Base-by-base conservation (phyloP, 2,888 invertebrate genomes). In the Dynastes grantii region DNA sequence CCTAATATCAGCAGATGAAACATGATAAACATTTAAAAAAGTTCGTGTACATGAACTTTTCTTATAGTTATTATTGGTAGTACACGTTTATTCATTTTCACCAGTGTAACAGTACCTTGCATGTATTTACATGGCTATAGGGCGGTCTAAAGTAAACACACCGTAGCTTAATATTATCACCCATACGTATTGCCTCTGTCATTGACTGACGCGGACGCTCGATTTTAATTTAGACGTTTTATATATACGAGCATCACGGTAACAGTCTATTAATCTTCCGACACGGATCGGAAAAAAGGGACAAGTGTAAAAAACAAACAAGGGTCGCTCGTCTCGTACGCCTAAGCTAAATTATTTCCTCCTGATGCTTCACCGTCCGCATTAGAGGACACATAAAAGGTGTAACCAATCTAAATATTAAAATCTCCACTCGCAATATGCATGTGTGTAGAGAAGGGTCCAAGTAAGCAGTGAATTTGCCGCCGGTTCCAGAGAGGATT, bases 401-500 rank as follows among this genome's bases (percentile, higher is more conserved):
- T 89, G 89, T 89, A 89, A 89, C 89, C 89, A 89, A 89, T 89
- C 88, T 89, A 88, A 89, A 88, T 88, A 89, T 89, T 89, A 88
- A 88, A 88, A 88, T 85, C 85, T 76, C 78, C 79, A 77, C 80
- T 11, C 45, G 2, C 45, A 2, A 45, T 45, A 45, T 45, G 9
- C 45, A 45, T 8, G 8, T 8, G 45, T 45, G 0, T 0, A 11
- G 8, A 8, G 2, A 2, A 45, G 8, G 32, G 45, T 45, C 8
- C 11, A 11, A 11, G 45, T 45, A 45, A 2, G 45, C 11, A 45
- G 9, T 11, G 45, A 45, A 45, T 11, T 81, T 81, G 80, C 78
- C 67, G 27, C 32, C 29, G 32, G 63, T 11, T 9, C 63, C 32
- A 45, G 61, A 22, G 61, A 2, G n/a, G 22, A 27, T 13, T 27